phyloP scores from a whole-genome alignment of 2,888 invertebrate species.

The Machimus atricapillus region DNA sequence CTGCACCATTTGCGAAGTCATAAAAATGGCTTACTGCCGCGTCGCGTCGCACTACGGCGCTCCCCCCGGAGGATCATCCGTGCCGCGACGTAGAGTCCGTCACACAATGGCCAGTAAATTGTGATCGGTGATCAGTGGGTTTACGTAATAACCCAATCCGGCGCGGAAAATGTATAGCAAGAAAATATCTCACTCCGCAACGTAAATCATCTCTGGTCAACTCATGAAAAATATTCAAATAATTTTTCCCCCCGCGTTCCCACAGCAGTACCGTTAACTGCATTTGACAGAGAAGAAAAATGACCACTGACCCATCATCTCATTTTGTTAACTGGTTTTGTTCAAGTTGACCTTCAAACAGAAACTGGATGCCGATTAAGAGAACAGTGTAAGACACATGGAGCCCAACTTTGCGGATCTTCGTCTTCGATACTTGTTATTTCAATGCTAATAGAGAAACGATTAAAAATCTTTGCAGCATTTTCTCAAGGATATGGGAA shows the following conservation, averaged over 20 bases:
- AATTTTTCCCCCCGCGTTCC: neutral
- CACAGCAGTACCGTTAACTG: conserved; percentile 30
- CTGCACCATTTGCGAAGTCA: neutral
- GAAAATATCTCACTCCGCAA: neutral
- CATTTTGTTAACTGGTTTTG: conserved; percentile 33
- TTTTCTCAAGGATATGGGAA: conserved; percentile 25
- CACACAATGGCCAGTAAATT: neutral
- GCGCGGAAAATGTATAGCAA: neutral
- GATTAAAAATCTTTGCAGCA: conserved; percentile 33
- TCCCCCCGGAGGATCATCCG: neutral
- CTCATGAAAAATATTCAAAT: conserved; percentile 37
- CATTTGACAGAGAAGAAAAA: conserved; percentile 40
- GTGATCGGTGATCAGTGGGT: neutral
- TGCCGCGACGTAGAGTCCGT: neutral
- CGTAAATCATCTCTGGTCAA: neutral
- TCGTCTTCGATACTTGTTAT: conserved; percentile 19
- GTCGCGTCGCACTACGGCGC: neutral
- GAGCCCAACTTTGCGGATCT: conserved; percentile 32
- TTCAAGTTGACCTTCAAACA: conserved; percentile 33
- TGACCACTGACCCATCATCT: conserved; percentile 34
- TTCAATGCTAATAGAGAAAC: conserved; percentile 36
- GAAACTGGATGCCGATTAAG: conserved; percentile 33
- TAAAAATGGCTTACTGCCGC: neutral
- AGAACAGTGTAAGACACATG: conserved; percentile 34
- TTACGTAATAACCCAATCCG: neutral